Conservation (phyloP, 2,113 vertebrate genomes). For the Neomonachus schauinslandi region DNA sequence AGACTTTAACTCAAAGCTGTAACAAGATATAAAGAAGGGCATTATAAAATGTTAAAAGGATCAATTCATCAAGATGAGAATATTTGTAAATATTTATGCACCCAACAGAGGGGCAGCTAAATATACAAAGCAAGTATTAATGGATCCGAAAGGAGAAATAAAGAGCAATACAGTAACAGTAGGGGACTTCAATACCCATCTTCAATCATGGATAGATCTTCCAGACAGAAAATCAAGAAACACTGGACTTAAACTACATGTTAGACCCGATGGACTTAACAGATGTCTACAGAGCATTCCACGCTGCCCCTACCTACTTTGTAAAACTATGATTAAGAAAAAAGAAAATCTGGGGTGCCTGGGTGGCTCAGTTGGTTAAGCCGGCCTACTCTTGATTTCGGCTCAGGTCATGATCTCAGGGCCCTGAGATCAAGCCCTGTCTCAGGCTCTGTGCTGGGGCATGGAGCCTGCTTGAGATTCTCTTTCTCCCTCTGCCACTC, state of each 20-base stretch:
- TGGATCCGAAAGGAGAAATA: neutral
- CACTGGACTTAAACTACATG: neutral
- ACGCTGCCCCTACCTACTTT: neutral
- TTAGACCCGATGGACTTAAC: neutral
- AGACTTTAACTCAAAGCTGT: neutral
- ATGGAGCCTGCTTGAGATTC: neutral
- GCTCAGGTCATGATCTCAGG: neutral
- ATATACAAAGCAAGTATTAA: neutral
- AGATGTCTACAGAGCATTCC: neutral
- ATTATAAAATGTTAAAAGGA: neutral
- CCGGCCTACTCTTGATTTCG: neutral
- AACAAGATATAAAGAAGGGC: neutral
- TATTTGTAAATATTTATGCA: neutral
- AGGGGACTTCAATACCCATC: neutral
- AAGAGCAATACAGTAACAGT: neutral
- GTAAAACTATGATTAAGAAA: neutral
- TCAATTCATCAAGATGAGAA: neutral
- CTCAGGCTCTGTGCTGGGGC: neutral
- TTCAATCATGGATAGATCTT: neutral
- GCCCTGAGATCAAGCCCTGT: neutral
- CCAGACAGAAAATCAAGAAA: neutral
- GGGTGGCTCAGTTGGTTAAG: neutral
- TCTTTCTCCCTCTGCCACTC: neutral
- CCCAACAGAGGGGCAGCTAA: neutral
- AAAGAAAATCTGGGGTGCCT: neutral